A percentile compares a stretch with the other conserved stretches of the same genome.
phyloP scores from a whole-genome alignment of 2,113 vertebrate species.

The Colius striatus region DNA sequence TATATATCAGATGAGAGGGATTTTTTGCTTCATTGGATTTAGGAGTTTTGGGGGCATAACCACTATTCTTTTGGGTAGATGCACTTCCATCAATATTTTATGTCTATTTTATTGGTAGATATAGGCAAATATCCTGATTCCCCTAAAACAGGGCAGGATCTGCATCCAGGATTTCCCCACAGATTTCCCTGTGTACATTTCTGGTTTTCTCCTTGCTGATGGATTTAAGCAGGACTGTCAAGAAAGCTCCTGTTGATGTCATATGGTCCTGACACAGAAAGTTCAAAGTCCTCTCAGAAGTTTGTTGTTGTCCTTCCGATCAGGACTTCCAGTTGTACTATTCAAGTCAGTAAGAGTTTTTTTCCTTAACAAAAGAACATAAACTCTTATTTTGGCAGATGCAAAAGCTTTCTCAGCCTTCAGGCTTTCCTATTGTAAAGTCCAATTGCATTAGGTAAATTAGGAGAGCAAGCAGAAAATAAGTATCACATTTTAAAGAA shows the following conservation, averaged over 20 bases:
- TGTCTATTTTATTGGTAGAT: neutral
- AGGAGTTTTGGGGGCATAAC: neutral
- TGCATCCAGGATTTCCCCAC: neutral
- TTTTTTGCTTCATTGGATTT: neutral
- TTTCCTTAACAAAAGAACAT: neutral
- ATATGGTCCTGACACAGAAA: neutral
- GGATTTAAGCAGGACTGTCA: neutral
- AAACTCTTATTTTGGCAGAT: slow-evolving; percentile 14
- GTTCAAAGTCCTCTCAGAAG: neutral
- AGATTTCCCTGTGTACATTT: neutral
- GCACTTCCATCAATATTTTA: neutral
- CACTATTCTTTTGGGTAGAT: neutral
- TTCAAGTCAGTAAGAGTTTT: neutral
- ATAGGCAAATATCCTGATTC: neutral
- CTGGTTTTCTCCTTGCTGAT: neutral
- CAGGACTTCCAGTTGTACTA: neutral
- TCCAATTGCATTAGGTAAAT: slow-evolving; percentile 40
- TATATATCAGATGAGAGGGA: neutral
- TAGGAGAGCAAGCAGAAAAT: slow-evolving; percentile 35
- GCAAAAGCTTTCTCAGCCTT: slow-evolving; percentile 23
- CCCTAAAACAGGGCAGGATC: neutral
- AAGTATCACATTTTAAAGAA: slow-evolving; percentile 32
- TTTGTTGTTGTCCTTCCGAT: neutral
- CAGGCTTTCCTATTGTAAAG: slow-evolving; percentile 2
- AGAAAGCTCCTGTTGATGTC: neutral